Percentiles rank a stretch among this genome's conserved stretches.
Conservation (phyloP, 2,797 vertebrate species). For the Sebastes melanostomus region DNA sequence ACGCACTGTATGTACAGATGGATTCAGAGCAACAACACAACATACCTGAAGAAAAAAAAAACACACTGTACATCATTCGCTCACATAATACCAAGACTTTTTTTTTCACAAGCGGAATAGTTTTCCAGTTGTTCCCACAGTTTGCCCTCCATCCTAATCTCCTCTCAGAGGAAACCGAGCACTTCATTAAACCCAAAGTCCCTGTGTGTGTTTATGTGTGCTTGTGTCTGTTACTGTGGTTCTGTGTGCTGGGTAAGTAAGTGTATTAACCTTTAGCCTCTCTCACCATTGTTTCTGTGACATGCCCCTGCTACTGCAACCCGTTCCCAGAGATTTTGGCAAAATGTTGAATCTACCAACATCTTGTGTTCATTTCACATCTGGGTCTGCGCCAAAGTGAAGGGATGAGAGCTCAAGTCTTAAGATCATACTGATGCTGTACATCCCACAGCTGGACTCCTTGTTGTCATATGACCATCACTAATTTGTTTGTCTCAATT, state of each 20-base stretch:
- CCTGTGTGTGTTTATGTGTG: slow-evolving; percentile 54
- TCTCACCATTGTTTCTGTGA: slow-evolving; percentile 68
- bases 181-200: slow-evolving; percentile 54
- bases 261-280: slow-evolving; percentile 68
- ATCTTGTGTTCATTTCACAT: slow-evolving; percentile 69
- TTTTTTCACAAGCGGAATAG: slow-evolving; percentile 13
- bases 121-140: slow-evolving; percentile 60
- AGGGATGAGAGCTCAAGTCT: slow-evolving; percentile 20
- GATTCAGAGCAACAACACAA: neutral
- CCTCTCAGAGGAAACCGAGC: slow-evolving; percentile 48
- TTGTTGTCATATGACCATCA: neutral
- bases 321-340: slow-evolving; percentile 64
- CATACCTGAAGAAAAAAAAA: slow-evolving; percentile 19
- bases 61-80: neutral
- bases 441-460: slow-evolving; percentile 10
- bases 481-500: neutral
- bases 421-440: neutral
- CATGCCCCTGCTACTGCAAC: slow-evolving; percentile 55
- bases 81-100: neutral
- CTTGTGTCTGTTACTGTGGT: slow-evolving; percentile 48
- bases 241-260: slow-evolving; percentile 51
- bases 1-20: slow-evolving; percentile 33
- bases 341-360: slow-evolving; percentile 46
- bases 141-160: slow-evolving; percentile 50
- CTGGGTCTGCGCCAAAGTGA: slow-evolving; percentile 54